Evolutionary conservation across 2,113 vertebrate genomes (phyloP), one percentile per base, ranked within the genome.

Genomic region (Hypomesus transpacificus): DNA sequence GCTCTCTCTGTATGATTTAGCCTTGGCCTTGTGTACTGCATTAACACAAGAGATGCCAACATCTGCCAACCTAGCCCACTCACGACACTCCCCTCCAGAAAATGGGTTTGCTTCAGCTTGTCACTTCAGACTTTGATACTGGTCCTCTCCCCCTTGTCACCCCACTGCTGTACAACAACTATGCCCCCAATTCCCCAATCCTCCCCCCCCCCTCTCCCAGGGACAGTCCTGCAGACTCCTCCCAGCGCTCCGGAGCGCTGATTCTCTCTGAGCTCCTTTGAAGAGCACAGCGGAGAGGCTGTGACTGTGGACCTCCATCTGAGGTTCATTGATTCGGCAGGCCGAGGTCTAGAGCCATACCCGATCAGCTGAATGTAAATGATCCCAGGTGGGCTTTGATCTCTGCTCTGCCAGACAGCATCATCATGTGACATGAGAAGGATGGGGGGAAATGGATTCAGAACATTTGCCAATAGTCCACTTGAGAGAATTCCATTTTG

Each of bases 291-390:
- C 68, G n/a, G 59, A 80, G 76, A 68, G 26, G 74, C 65, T 70
- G 65, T 80, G 66, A 51, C 67, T 75, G 39, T 74, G 74, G 75
- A 79, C 81, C 76, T 74, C 70, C 74, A 70, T 66, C 68, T 31
- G 74, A 76, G 52, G 60, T 54, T 63, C 66, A 87, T 87, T 63
- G 81, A 88, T 86, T 70, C 70, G 61, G 78, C 57, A 72, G 76
- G 53, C 59, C 52, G 4, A 57, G 62, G 74, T 79, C 67, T 70
- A 67, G 34, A 80, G 70, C 59, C 51, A 57, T 68, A 57, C 69
- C 61, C 46, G 11, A 46, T 68, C 64, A 64, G 59, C 76, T 60
- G 18, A 82, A 76, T 75, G 75, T 73, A 82, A 78, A 83, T 82
- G 58, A 74, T 75, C 61, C 68, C 75, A 64, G 68, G 69, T 53